These are phyloP conservation scores for Tetraneura akinire DNA, from an alignment of 1,140 invertebrate species.

Conservation along the genomic window DNA sequence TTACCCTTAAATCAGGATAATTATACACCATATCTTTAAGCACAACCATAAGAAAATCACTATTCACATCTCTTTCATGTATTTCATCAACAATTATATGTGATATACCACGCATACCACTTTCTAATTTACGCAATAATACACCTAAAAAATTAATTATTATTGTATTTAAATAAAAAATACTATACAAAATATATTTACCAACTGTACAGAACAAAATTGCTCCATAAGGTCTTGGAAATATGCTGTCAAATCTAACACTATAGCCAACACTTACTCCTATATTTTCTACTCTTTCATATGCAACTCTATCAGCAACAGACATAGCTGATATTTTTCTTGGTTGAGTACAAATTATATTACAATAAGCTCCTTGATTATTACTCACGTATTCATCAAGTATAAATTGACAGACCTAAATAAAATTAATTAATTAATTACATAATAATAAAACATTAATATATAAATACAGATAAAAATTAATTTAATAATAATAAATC, in stretches of 20 bases:
- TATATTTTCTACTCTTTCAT: conserved; percentile 81
- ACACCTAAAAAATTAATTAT: conserved; percentile 65
- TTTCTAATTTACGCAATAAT: conserved; percentile 85
- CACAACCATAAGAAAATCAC: conserved; percentile 93
- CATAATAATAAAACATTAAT: background rate
- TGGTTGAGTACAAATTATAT: conserved; percentile 92
- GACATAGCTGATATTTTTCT: conserved; percentile 92
- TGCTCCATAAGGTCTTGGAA: conserved; percentile 88
- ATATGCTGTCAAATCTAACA: conserved; percentile 85
- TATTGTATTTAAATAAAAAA: background rate
- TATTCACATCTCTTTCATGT: conserved; percentile 95
- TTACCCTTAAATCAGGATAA: conserved; percentile 85
- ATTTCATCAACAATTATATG: conserved; percentile 97
- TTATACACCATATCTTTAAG: conserved; percentile 88
- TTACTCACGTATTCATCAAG: conserved; percentile 90
- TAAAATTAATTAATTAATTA: background rate
- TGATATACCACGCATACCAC: conserved; percentile 81
- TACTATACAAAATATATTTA: conserved; percentile 53
- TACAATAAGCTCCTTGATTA: conserved; percentile 78
- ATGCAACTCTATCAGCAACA: conserved; percentile 86
- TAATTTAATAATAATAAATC: background rate
- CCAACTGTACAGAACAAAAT: conserved; percentile 95
- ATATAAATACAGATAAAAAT: background rate
- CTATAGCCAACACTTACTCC: conserved; percentile 86
- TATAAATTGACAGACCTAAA: conserved; percentile 91